Percentiles rank a stretch among this genome's conserved stretches.
Evolutionary conservation across 2,113 vertebrate genomes (phyloP).

Genomic region (Oreochromis spilurus): DNA sequence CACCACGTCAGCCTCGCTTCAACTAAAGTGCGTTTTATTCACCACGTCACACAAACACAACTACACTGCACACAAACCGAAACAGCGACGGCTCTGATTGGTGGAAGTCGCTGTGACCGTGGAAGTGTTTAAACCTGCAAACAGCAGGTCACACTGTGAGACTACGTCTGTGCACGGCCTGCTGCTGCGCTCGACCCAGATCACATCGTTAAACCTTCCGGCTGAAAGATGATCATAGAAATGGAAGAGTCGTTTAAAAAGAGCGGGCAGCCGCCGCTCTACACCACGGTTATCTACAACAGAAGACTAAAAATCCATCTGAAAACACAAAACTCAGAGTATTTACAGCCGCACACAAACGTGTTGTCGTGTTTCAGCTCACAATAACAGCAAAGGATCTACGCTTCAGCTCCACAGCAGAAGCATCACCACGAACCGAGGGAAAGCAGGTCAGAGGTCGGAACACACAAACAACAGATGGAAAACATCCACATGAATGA

Average conservation of each 20-base stretch:
- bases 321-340: neutral
- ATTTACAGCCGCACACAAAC: neutral
- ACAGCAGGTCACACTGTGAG: neutral
- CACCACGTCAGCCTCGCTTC: neutral
- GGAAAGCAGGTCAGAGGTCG: slow-evolving; percentile 27
- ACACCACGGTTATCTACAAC: neutral
- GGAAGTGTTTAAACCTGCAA: neutral
- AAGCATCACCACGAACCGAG: neutral
- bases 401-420: neutral
- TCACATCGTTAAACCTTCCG: neutral
- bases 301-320: neutral
- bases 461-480: slow-evolving; percentile 24
- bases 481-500: slow-evolving; percentile 17
- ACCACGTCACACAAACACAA: neutral
- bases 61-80: neutral
- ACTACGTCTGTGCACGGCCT: neutral
- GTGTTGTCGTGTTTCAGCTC: neutral
- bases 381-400: neutral
- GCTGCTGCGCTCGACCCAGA: neutral
- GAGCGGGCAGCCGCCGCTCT: neutral
- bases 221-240: neutral
- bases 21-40: neutral
- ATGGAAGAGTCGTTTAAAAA: neutral
- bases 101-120: neutral
- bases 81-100: neutral